phyloP scores from a whole-genome alignment of 1,140 invertebrate genomes.

The Battus philenor region DNA sequence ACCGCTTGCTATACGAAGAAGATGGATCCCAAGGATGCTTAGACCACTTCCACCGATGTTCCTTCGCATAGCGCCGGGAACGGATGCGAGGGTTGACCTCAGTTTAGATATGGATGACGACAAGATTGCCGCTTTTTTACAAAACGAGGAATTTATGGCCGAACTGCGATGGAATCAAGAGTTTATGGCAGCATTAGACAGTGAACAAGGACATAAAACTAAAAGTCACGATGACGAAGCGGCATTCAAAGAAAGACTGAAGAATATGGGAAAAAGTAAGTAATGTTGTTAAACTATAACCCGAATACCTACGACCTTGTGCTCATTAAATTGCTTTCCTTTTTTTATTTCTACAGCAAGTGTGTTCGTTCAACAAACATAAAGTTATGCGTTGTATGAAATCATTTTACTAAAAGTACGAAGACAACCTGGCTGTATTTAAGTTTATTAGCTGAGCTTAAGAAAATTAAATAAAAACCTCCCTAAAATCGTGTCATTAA shows the following conservation, averaged over 20 bases:
- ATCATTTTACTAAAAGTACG: too few relatives aligned
- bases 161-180: conserved; percentile 92
- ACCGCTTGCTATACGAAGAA: conserved; percentile 60
- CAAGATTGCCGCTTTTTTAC: conserved; percentile 90
- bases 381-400: too few relatives aligned
- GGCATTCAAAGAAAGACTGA: conserved; percentile 87
- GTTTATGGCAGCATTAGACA: conserved; percentile 91
- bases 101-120: conserved; percentile 80
- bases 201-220: conserved; percentile 77
- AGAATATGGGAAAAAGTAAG: conserved; percentile 91
- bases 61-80: conserved; percentile 78
- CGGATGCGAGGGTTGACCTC: conserved; percentile 61
- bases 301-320: too few relatives aligned
- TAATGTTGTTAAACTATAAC: too few relatives aligned
- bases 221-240: conserved; percentile 85
- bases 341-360: too few relatives aligned
- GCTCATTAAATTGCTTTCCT: too few relatives aligned
- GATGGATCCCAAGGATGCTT: conserved; percentile 90
- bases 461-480: too few relatives aligned
- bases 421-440: too few relatives aligned
- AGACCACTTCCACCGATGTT: conserved; percentile 89
- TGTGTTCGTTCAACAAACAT: too few relatives aligned
- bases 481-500: too few relatives aligned
- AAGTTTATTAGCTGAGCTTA: too few relatives aligned
- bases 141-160: conserved; percentile 95